Conservation (phyloP, 2,888 invertebrate species). For the Mechanitis messenoides region DNA sequence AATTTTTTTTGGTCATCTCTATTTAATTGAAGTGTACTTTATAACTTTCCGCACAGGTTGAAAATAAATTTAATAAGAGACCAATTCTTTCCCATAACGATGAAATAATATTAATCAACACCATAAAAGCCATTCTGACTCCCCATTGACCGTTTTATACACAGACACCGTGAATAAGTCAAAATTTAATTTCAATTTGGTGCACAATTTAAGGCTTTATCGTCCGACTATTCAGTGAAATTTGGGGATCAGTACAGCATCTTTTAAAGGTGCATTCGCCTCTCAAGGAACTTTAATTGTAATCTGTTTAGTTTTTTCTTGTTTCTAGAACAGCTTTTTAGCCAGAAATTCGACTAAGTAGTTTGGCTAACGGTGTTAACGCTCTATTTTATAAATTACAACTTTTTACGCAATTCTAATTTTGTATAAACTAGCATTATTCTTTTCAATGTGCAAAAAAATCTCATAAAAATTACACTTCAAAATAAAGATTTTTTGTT, state of each 20-base stretch:
- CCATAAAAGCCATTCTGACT: conserved; percentile 56
- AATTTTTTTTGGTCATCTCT: conserved; percentile 45
- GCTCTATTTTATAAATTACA: conserved; percentile 25
- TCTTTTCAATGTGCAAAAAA: not conserved
- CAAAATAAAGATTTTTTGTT: no score
- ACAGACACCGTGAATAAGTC: conserved; percentile 59
- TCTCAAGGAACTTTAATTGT: conserved; percentile 66
- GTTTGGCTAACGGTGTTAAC: conserved; percentile 33
- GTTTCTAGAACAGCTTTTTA: conserved; percentile 44
- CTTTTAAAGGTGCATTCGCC: conserved; percentile 53
- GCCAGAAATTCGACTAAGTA: conserved; percentile 27
- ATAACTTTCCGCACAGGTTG: not conserved
- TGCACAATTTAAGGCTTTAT: conserved; percentile 59
- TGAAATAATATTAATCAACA: conserved; percentile 65
- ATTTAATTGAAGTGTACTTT: not conserved
- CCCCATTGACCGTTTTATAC: conserved; percentile 71
- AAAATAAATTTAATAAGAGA: conserved; percentile 26
- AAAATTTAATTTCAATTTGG: conserved; percentile 73
- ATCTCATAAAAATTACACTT: no score
- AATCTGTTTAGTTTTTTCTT: conserved; percentile 54
- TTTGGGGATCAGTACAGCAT: conserved; percentile 58
- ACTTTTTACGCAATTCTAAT: conserved; percentile 22
- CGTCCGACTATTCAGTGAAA: conserved; percentile 63
- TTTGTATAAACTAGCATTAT: conserved; percentile 7
- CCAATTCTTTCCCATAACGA: conserved; percentile 57